phyloP scores from a whole-genome alignment of 1,140 invertebrate genomes.

The Cotesia typhae region DNA sequence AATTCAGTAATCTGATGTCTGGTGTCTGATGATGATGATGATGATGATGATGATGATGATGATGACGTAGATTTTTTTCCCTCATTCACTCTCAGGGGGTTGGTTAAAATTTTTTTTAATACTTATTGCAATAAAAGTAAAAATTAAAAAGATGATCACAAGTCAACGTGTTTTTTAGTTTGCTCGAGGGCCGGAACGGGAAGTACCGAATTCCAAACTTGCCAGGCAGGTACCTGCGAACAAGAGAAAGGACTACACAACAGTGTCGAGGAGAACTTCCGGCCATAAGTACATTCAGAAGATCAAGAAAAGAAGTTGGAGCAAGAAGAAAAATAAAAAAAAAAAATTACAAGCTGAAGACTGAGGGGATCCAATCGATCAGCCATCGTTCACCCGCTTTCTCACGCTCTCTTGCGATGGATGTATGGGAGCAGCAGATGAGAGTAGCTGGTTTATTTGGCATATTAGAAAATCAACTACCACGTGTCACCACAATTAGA shows the following conservation, averaged over 20 bases:
- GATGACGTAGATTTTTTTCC: background rate
- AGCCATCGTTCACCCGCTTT: conserved; percentile 35
- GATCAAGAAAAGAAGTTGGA: background rate
- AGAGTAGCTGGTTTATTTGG: too few relatives aligned
- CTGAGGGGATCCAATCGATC: conserved; percentile 39
- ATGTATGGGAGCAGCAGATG: too few relatives aligned
- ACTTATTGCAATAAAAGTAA: too few relatives aligned
- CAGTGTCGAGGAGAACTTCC: conserved; percentile 35
- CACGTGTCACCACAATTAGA: conserved; percentile 22
- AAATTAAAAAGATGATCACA: background rate
- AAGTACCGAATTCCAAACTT: conserved; percentile 56
- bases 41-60: background rate
- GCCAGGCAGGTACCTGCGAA: conserved; percentile 34
- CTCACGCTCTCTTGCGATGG: conserved; percentile 44
- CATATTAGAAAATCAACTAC: conserved; percentile 14
- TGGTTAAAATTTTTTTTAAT: background rate
- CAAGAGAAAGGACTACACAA: conserved; percentile 38
- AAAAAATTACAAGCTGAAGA: conserved; percentile 1
- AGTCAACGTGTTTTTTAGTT: conserved; percentile 1
- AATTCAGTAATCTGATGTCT: conserved; percentile 19
- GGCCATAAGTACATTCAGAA: conserved; percentile 29
- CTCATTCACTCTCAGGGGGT: background rate
- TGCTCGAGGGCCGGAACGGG: conserved; percentile 39
- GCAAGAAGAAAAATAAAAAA: background rate
- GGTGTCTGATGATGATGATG: too few relatives aligned